Percentiles rank a stretch among this genome's conserved stretches.
These are phyloP conservation scores for Pipistrellus pipistrellus DNA, from an alignment of 2,797 vertebrate species.

Conservation along the genomic window DNA sequence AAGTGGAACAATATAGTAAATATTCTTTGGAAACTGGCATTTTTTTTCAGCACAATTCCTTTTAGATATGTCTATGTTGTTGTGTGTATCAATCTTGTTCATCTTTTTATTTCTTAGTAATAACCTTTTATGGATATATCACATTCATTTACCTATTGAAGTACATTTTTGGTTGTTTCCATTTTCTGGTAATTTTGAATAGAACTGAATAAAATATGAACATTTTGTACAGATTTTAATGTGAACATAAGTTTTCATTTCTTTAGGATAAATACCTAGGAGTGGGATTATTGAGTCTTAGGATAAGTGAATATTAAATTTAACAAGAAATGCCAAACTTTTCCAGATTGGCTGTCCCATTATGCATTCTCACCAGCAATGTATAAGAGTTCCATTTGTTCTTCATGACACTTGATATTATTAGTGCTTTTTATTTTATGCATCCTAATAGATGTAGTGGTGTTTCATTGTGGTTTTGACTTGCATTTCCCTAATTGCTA, in stretches of 20 bases:
- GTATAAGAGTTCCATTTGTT: not conserved
- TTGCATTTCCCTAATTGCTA: not conserved
- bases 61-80: not conserved
- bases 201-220: not conserved
- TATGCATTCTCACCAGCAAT: not conserved
- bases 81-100: not conserved
- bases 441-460: not conserved
- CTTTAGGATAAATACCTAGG: not conserved
- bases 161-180: not conserved
- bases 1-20: not conserved
- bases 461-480: not conserved
- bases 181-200: not conserved
- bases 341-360: not conserved
- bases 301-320: not conserved
- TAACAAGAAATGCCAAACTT: not conserved
- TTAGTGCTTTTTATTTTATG: not conserved
- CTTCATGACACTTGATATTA: not conserved
- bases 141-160: not conserved
- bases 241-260: not conserved
- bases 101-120: constrained; percentile 38
- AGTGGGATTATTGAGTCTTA: not conserved
- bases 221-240: constrained; percentile 33
- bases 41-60: not conserved
- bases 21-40: not conserved
- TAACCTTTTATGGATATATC: not conserved